Evolutionary conservation across 2,113 vertebrate genomes (phyloP).

Genomic region (Trichechus manatus): DNA sequence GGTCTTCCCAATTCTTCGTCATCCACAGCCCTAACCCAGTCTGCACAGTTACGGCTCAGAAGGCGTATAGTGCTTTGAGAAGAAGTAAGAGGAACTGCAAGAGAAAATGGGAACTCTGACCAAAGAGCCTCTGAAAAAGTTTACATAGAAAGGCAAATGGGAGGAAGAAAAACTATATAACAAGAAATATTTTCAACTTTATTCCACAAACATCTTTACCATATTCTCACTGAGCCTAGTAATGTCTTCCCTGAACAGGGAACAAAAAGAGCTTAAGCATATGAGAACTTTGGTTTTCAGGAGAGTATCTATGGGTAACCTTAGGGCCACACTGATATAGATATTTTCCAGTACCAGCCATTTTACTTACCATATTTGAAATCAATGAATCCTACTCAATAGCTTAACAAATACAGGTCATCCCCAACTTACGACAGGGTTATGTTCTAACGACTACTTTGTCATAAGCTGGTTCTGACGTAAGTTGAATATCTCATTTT

Average conservation of each 20-base stretch:
- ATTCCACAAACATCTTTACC: rapidly evolving
- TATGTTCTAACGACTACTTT: no score
- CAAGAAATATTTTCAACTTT: background rate
- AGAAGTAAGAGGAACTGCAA: rapidly evolving
- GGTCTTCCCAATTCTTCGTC: no score
- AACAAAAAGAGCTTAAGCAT: background rate
- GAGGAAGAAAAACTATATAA: rapidly evolving
- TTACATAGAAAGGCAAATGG: background rate
- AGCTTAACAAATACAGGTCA: background rate
- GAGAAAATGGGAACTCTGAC: background rate
- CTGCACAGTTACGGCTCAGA: background rate
- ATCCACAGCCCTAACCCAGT: rapidly evolving
- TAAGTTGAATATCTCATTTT: background rate
- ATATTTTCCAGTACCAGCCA: background rate
- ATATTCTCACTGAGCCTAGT: background rate
- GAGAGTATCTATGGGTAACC: background rate
- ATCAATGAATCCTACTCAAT: background rate
- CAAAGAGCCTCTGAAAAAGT: rapidly evolving
- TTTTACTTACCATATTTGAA: background rate
- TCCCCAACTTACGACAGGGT: no score
- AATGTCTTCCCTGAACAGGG: rapidly evolving
- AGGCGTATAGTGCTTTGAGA: rapidly evolving
- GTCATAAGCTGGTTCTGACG: background rate
- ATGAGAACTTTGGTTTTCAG: background rate
- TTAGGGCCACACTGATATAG: background rate